Base-by-base conservation (phyloP, 2,888 invertebrate species). In the Mesorhabditis belari region DNA sequence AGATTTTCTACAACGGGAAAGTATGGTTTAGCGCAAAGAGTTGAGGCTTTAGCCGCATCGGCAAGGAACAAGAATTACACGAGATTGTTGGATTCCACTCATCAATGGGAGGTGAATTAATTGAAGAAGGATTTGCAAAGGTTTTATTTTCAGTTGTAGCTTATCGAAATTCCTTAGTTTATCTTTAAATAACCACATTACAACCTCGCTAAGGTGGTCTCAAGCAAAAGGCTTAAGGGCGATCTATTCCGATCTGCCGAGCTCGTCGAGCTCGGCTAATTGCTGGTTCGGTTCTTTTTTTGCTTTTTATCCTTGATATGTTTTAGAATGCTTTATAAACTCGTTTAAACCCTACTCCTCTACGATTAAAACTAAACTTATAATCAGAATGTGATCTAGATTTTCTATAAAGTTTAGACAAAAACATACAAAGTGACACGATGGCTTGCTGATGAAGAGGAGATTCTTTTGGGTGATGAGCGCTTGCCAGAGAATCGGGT, bases 101-200 rank as follows among this genome's bases (percentile, higher is more conserved):
- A 69, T 66, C 73, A 73, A 29, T 73, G 73, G 73, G 65, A 69
- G 61, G 66, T 66, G n/a, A n/a, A n/a, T n/a, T n/a, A n/a, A n/a
- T n/a, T n/a, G 23, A 25, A 6, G 5, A 17, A 44, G 9, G 12
- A 44, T 44, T 51, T n/a, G 52, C 1, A n/a, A 51, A 51, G 52
- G 21, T 19, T n/a, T 51, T 51, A 51, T 19, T 51, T 44, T 12
- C n/a, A 44, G 9, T 12, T 44, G n/a, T 44, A 44, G 9, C 12
- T 44, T 12, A 44, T 44, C 12, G 9, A 12, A 12, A 12, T 44
- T n/a, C n/a, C n/a, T n/a, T n/a, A n/a, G n/a, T n/a, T n/a, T n/a
- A n/a, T n/a, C n/a, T n/a, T n/a, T n/a, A n/a, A n/a, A n/a, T n/a
- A n/a, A n/a, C n/a, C n/a, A n/a, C n/a, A n/a, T n/a, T n/a, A n/a